These are phyloP conservation scores for Urechis unicinctus DNA, from an alignment of 2,888 invertebrate genomes.

Conservation along the genomic window DNA sequence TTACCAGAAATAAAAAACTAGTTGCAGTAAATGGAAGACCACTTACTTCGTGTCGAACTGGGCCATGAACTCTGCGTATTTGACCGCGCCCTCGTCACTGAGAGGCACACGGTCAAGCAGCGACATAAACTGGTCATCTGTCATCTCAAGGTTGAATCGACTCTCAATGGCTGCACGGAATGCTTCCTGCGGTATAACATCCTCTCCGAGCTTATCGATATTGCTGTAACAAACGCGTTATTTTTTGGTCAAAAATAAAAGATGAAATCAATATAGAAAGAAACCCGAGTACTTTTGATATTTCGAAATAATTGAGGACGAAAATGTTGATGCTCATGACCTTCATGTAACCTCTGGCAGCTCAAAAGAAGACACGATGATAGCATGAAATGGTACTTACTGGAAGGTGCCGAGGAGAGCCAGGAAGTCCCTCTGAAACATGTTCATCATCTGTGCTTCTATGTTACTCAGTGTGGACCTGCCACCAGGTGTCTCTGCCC, in stretches of 20 bases:
- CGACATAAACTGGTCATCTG: constrained; percentile 40
- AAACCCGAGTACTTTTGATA: background rate
- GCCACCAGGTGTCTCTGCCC: constrained; percentile 19
- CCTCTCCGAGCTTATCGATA: constrained; percentile 42
- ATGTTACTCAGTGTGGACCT: constrained; percentile 34
- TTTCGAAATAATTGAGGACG: background rate
- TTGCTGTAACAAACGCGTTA: constrained; percentile 34
- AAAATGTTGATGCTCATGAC: too few relatives aligned
- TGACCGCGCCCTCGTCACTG: constrained; percentile 43
- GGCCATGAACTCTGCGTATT: constrained; percentile 47
- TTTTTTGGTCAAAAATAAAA: too few relatives aligned
- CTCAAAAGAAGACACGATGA: too few relatives aligned
- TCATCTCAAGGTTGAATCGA: constrained; percentile 39
- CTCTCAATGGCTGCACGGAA: constrained; percentile 49
- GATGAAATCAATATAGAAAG: too few relatives aligned
- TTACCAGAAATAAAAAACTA: too few relatives aligned
- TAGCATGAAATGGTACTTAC: constrained; percentile 33
- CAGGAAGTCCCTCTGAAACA: constrained; percentile 49
- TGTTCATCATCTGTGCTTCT: constrained; percentile 44
- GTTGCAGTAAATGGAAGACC: too few relatives aligned
- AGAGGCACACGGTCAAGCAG: constrained; percentile 44
- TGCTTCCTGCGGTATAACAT: constrained; percentile 43
- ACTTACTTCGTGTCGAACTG: constrained; percentile 50
- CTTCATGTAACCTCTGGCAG: too few relatives aligned
- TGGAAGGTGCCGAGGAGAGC: constrained; percentile 45